A percentile compares a stretch with the other conserved stretches of the same genome.
Conservation (phyloP, 1,140 invertebrate genomes). For the Drosophila guanche region DNA sequence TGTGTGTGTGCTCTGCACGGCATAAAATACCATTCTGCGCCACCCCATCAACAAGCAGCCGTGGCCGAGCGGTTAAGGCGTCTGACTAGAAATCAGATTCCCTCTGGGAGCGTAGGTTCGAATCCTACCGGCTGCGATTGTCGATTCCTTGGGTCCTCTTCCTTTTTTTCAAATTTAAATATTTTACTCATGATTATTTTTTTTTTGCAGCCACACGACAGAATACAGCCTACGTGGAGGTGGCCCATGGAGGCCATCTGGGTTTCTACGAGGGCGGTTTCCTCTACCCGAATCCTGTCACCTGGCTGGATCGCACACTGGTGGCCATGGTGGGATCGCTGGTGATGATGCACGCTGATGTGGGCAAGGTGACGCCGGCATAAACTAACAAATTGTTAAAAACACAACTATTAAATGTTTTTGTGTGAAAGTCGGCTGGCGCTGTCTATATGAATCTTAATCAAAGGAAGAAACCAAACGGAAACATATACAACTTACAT, state of each 20-base stretch:
- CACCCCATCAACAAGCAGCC: constrained; percentile 90
- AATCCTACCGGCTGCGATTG: constrained; percentile 92
- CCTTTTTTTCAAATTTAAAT: constrained; percentile 57
- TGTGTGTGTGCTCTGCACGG: background rate
- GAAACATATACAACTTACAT: constrained; percentile 46
- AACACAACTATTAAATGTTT: constrained; percentile 42
- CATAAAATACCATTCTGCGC: constrained; percentile 12
- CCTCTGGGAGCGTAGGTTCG: constrained; percentile 93
- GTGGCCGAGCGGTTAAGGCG: constrained; percentile 94
- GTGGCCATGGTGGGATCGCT: constrained; percentile 89
- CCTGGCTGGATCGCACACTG: constrained; percentile 94
- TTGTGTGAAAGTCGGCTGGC: constrained; percentile 66
- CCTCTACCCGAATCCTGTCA: constrained; percentile 92
- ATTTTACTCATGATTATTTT: constrained; percentile 1
- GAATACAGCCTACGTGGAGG: constrained; percentile 90
- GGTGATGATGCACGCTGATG: constrained; percentile 69
- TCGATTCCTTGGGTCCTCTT: background rate
- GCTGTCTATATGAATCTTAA: constrained; percentile 55
- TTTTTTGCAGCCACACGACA: constrained; percentile 87
- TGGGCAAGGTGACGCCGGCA: constrained; percentile 40
- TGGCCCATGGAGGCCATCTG: constrained; percentile 95
- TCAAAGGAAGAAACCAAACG: constrained; percentile 30
- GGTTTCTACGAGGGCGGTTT: constrained; percentile 96
- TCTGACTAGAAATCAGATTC: constrained; percentile 94
- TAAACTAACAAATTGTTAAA: constrained; percentile 29